Conservation (phyloP, 2,888 invertebrate species). For the Torymus aiolomorphi region DNA sequence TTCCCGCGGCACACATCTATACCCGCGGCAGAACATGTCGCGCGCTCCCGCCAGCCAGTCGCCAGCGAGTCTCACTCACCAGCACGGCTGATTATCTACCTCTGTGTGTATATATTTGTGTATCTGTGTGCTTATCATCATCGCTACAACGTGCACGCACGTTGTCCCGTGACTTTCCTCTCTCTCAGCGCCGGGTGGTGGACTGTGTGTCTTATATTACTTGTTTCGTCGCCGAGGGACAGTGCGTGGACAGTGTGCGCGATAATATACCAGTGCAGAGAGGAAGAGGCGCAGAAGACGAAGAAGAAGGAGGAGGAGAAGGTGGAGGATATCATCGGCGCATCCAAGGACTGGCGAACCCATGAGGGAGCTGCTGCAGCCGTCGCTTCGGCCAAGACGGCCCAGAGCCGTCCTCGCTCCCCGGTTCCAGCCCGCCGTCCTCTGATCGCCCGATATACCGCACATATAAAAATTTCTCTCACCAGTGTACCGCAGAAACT, state of each 20-base stretch:
- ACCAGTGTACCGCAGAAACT: too few relatives aligned
- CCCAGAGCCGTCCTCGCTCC: slow-evolving; percentile 45
- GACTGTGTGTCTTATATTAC: neutral
- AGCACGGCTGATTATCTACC: slow-evolving; percentile 34
- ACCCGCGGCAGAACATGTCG: slow-evolving; percentile 67
- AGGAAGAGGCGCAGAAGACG: too few relatives aligned
- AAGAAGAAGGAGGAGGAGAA: too few relatives aligned
- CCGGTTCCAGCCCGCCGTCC: neutral
- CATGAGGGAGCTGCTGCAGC: slow-evolving; percentile 23
- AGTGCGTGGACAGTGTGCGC: too few relatives aligned
- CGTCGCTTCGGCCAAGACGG: slow-evolving; percentile 56
- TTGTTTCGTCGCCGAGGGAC: too few relatives aligned
- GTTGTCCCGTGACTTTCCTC: neutral
- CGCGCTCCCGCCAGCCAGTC: slow-evolving; percentile 69
- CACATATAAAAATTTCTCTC: too few relatives aligned
- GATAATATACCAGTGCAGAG: too few relatives aligned
- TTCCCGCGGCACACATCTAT: slow-evolving; percentile 63
- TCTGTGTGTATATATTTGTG: too few relatives aligned
- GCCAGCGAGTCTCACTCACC: slow-evolving; percentile 20
- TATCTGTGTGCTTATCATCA: neutral
- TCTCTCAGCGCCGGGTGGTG: neutral
- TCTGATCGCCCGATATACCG: too few relatives aligned
- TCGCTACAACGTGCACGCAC: neutral
- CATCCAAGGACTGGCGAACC: neutral
- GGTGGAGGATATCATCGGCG: too few relatives aligned